phyloP scores from a whole-genome alignment of 2,888 invertebrate species.

The Lasioglossum morio region DNA sequence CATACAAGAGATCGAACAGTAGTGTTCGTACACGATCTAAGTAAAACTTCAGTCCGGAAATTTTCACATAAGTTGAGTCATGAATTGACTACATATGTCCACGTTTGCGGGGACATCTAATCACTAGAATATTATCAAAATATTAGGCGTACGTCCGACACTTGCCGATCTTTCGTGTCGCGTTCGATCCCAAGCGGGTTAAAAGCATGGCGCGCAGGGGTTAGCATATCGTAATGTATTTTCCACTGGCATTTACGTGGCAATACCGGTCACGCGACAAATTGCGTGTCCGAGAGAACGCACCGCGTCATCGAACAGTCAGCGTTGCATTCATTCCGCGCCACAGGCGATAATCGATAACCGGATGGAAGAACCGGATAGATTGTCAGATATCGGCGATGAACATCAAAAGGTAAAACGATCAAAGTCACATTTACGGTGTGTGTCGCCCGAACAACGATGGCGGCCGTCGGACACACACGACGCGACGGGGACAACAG shows the following conservation, averaged over 20 bases:
- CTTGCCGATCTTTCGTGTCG: neutral
- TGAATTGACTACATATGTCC: neutral
- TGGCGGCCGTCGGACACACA: neutral
- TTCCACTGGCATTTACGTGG: constrained; percentile 60
- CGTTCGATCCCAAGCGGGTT: neutral
- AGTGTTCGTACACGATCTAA: neutral
- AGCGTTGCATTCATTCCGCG: constrained; percentile 49
- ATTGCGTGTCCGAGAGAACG: constrained; percentile 56
- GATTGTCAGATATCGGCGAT: constrained; percentile 62
- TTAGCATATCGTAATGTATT: constrained; percentile 43
- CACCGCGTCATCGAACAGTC: constrained; percentile 54
- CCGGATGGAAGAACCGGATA: constrained; percentile 58
- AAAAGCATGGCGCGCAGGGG: neutral
- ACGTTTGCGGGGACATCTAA: neutral
- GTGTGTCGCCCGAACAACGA: constrained; percentile 26
- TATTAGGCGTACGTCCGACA: neutral
- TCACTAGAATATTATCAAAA: neutral
- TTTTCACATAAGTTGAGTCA: neutral
- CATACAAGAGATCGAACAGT: too few species aligned
- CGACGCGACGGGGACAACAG: neutral
- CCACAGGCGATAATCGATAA: constrained; percentile 61
- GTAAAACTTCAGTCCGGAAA: neutral
- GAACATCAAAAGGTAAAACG: constrained; percentile 63
- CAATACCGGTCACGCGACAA: constrained; percentile 55
- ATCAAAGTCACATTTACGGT: constrained; percentile 57